Percentiles rank a stretch among this genome's conserved stretches.
Evolutionary conservation across 2,888 invertebrate genomes (phyloP).

Genomic region (Trichogramma dendrolimi): DNA sequence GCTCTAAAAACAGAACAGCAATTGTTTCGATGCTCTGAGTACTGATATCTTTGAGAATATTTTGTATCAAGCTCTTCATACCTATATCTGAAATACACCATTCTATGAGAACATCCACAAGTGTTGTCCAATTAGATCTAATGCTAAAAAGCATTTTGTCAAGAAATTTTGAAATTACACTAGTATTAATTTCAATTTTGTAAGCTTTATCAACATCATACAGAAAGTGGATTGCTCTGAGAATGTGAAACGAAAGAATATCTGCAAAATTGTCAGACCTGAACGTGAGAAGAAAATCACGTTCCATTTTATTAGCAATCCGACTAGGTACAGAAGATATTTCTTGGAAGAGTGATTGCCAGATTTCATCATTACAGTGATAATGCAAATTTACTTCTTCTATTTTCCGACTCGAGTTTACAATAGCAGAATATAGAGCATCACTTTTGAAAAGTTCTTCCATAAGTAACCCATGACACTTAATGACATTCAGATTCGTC

Average conservation of each 20-base stretch:
- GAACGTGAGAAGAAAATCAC: slow-evolving; percentile 59
- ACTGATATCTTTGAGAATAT: slow-evolving; percentile 57
- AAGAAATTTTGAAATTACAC: slow-evolving; percentile 57
- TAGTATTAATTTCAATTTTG: slow-evolving; percentile 48
- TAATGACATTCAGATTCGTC: slow-evolving; percentile 40
- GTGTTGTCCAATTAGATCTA: slow-evolving; percentile 54
- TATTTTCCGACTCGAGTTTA: slow-evolving; percentile 47
- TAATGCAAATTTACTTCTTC: slow-evolving; percentile 22
- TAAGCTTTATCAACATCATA: slow-evolving; percentile 49
- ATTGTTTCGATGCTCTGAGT: slow-evolving; percentile 60
- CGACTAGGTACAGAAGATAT: slow-evolving; percentile 66
- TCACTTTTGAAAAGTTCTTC: slow-evolving; percentile 58
- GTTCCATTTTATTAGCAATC: slow-evolving; percentile 65
- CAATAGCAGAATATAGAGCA: slow-evolving; percentile 55
- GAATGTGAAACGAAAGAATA: slow-evolving; percentile 59
- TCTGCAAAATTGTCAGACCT: slow-evolving; percentile 58
- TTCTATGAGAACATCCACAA: slow-evolving; percentile 58
- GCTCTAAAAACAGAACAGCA: slow-evolving; percentile 57
- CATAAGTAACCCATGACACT: slow-evolving; percentile 52
- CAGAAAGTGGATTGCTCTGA: slow-evolving; percentile 62
- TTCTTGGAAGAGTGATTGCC: slow-evolving; percentile 60
- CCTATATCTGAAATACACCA: slow-evolving; percentile 46
- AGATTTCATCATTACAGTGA: slow-evolving; percentile 38
- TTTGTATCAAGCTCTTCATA: slow-evolving; percentile 46
- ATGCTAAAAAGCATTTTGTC: slow-evolving; percentile 62